Conservation (phyloP, 2,888 invertebrate genomes). For the Lysandra bellargus region DNA sequence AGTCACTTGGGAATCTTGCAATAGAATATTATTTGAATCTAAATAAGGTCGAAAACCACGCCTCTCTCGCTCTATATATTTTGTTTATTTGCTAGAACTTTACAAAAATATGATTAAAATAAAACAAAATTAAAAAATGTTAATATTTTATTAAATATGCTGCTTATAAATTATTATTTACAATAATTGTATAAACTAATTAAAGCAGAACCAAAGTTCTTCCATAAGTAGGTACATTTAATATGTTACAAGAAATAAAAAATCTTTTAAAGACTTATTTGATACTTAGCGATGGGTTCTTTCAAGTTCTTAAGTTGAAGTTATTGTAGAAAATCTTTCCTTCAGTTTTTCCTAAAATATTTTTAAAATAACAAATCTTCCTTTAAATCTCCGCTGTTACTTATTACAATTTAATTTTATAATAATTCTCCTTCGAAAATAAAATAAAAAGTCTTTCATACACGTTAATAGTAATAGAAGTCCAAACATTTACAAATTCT, state of each 20-base stretch:
- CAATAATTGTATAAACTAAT: slow-evolving; percentile 62
- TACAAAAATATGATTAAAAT: slow-evolving; percentile 23
- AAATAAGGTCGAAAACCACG: not conserved
- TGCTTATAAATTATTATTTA: slow-evolving; percentile 73
- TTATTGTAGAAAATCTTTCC: too few relatives aligned
- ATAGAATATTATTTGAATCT: not conserved
- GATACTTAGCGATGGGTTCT: not conserved
- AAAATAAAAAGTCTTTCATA: not conserved
- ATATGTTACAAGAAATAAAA: slow-evolving; percentile 37
- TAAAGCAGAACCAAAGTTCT: slow-evolving; percentile 75
- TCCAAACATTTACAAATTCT: not conserved
- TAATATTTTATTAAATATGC: slow-evolving; percentile 67
- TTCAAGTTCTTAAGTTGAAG: not conserved
- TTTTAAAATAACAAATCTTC: too few relatives aligned
- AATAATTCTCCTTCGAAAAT: not conserved
- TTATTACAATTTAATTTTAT: too few relatives aligned
- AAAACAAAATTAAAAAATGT: slow-evolving; percentile 50
- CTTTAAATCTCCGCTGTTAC: too few relatives aligned
- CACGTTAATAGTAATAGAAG: not conserved
- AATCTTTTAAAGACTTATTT: not conserved
- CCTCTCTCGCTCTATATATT: not conserved
- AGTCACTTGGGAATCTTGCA: not conserved
- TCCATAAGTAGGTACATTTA: slow-evolving; percentile 44
- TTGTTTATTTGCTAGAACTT: not conserved
- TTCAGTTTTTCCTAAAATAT: too few relatives aligned